Evolutionary conservation across 2,113 vertebrate species (phyloP), one percentile per base, ranked within the genome.

Genomic region (Xiphophorus maculatus): DNA sequence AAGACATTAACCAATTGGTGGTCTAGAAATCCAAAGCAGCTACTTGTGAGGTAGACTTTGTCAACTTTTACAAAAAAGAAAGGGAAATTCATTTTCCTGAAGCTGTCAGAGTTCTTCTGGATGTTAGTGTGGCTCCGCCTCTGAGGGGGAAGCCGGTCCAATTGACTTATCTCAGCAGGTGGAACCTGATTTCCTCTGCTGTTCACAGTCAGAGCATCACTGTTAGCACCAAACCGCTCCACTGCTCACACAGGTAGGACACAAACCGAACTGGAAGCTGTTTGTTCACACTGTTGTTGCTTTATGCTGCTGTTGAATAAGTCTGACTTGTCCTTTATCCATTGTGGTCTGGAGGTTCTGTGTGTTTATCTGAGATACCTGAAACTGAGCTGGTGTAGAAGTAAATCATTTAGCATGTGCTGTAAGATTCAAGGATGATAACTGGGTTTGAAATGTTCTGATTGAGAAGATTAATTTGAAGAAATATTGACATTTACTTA

Each of bases 171-270:
- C 74, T 51, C 28, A 68, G 58, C 30, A 60, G 77, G 54, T 35
- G 68, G 81, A 75, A 66, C 65, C 81, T 73, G 65, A 81, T 84
- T 88, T 77, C 61, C 48, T 80, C 40, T 48, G 64, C 71, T 74
- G 75, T 80, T 79, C 69, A 13, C 78, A 77, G 71, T 69, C 74
- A 7, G 63, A 82, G 62, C 64, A 51, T 84, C 75, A 61, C 30
- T 73, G 60, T 51, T 70, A 28, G 35, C 37, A 60, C 79, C 32
- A 66, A 78, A 85, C 48, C 27, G 70, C 0, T 63, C 75, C n/a
- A 66, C 71, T 9, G 76, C 51, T 76, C 84, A 51, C 69, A 69
- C 75, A 91, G 90, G 89, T 91, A 92, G 28, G 86, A 78, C 27
- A 61, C 68, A 60, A 30, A 66, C 66, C 13, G 32, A 63, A 5